Percentiles rank a stretch among this genome's conserved stretches.
phyloP scores from a whole-genome alignment of 2,797 vertebrate genomes.

The Myotis myotis region DNA sequence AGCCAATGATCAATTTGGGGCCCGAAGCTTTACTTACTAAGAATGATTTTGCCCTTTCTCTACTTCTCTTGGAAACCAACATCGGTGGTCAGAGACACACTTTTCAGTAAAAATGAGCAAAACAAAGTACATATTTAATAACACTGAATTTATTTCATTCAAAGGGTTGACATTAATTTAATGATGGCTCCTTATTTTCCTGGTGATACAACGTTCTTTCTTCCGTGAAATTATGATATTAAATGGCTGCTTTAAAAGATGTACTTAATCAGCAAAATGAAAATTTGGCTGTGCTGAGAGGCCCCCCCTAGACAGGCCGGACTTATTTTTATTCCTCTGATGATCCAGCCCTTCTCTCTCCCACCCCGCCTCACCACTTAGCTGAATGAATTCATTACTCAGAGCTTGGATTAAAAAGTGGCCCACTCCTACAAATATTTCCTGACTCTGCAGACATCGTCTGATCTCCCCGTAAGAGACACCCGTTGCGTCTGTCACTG shows the following conservation, averaged over 20 bases:
- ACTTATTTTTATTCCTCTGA: neutral
- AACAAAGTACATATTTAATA: neutral
- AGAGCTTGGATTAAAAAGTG: neutral
- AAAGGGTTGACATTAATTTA: neutral
- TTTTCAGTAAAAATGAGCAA: slow-evolving; percentile 26
- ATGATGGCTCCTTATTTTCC: neutral
- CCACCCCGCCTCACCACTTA: neutral
- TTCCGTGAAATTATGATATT: slow-evolving; percentile 7
- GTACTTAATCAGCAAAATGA: slow-evolving; percentile 47
- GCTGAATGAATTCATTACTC: neutral
- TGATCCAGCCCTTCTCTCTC: neutral
- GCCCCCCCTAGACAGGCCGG: neutral
- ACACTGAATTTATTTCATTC: neutral
- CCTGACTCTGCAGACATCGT: neutral
- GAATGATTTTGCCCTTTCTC: neutral
- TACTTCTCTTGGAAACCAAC: neutral
- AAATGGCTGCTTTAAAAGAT: neutral
- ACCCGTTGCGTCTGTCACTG: neutral
- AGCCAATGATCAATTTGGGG: neutral
- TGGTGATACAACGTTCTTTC: neutral
- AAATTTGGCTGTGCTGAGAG: neutral
- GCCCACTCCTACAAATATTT: neutral
- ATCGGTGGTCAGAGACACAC: neutral
- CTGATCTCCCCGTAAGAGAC: neutral
- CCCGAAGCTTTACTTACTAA: neutral